Conservation (phyloP, 2,888 invertebrate genomes). For the Dicranocentrus wangi region DNA sequence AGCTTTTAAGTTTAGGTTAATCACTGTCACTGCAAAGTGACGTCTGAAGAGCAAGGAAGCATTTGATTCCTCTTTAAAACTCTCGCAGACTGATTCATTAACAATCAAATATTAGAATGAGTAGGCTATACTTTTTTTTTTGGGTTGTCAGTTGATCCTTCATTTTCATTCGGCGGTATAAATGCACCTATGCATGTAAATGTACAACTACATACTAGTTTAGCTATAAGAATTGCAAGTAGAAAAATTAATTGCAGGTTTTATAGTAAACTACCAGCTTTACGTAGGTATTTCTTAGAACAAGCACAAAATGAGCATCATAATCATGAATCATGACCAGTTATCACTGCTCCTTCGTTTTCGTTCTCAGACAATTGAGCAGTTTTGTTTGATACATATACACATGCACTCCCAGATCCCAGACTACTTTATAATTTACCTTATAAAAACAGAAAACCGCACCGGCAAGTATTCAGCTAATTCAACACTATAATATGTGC, state of each 20-base stretch:
- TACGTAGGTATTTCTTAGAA: slow-evolving; percentile 1
- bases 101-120: too few species aligned
- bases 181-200: too few species aligned
- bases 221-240: background rate
- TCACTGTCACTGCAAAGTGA: too few species aligned
- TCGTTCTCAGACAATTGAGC: slow-evolving; percentile 7
- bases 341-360: background rate
- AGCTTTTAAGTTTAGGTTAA: too few species aligned
- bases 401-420: background rate
- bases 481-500: background rate
- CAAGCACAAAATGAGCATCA: background rate
- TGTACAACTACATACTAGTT: too few species aligned
- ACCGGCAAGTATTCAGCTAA: slow-evolving; percentile 21
- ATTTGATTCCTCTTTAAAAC: too few species aligned
- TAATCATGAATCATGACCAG: background rate
- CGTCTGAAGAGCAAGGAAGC: too few species aligned
- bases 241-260: background rate
- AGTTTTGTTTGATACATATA: background rate
- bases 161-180: too few species aligned
- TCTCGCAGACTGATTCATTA: too few species aligned
- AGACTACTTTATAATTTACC: background rate
- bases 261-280: background rate
- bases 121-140: too few species aligned
- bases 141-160: too few species aligned
- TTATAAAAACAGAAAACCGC: slow-evolving; percentile 24